Evolutionary conservation across 2,113 vertebrate genomes (phyloP).

Genomic region (Illadopsis cleaveri): DNA sequence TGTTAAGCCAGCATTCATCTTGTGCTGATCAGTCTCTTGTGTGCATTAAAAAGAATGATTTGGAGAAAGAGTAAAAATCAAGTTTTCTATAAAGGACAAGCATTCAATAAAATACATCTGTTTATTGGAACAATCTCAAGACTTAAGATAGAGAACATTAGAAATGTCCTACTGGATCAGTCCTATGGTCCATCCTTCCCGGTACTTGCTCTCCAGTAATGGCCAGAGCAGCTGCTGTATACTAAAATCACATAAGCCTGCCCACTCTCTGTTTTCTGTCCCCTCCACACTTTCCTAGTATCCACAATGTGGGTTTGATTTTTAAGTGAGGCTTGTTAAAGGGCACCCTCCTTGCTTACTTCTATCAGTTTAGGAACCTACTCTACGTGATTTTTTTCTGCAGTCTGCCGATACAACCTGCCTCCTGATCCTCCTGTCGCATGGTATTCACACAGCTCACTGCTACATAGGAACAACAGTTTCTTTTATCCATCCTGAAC

Average conservation of each 20-base stretch:
- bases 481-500: neutral
- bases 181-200: neutral
- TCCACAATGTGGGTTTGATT: rapidly evolving
- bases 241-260: neutral
- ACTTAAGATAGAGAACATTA: neutral
- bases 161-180: neutral
- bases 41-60: neutral
- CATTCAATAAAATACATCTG: neutral
- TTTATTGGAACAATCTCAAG: neutral
- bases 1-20: neutral
- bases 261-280: neutral
- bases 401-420: neutral
- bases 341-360: neutral
- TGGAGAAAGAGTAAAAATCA: neutral
- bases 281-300: neutral
- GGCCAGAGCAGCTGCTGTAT: neutral
- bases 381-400: neutral
- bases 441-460: neutral
- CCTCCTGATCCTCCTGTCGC: neutral
- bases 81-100: neutral
- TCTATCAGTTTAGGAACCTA: neutral
- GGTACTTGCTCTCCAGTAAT: neutral
- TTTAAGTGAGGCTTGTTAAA: neutral
- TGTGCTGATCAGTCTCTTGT: neutral
- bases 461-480: neutral